Evolutionary conservation across 2,797 vertebrate genomes (phyloP).

Genomic region (Pseudochromis fuscus): DNA sequence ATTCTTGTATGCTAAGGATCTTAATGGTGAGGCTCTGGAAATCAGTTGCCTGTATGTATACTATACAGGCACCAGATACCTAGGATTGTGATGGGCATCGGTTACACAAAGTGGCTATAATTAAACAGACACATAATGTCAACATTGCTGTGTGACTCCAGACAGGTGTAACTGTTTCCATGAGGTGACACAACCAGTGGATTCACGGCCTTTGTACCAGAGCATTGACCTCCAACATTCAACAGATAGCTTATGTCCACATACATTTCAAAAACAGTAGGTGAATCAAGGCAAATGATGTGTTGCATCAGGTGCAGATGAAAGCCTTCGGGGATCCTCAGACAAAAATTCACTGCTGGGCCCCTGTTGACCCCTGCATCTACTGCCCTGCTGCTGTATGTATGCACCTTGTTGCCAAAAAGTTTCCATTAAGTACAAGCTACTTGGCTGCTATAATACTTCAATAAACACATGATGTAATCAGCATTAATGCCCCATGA

Average conservation of each 20-base stretch:
- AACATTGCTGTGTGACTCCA: background rate
- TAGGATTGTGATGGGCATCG: background rate
- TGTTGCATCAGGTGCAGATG: background rate
- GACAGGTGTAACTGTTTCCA: slow-evolving; percentile 1
- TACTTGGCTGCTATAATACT: background rate
- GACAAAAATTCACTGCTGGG: background rate
- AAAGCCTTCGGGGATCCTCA: background rate
- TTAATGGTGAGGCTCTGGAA: background rate
- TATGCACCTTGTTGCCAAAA: no score
- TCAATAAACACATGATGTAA: background rate
- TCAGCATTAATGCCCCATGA: no score
- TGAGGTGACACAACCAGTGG: background rate
- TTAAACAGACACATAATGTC: background rate
- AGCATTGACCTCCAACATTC: background rate
- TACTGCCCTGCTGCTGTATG: background rate
- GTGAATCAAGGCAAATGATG: background rate
- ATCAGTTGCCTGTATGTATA: background rate
- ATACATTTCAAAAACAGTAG: background rate
- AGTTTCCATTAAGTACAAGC: background rate
- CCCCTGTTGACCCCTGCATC: background rate
- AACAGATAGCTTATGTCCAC: background rate
- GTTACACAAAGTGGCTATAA: background rate
- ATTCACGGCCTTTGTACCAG: background rate
- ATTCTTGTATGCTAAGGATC: background rate
- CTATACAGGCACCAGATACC: background rate